These are phyloP conservation scores for Drosophila helvetica DNA, from an alignment of 2,888 invertebrate genomes.

Conservation along the genomic window DNA sequence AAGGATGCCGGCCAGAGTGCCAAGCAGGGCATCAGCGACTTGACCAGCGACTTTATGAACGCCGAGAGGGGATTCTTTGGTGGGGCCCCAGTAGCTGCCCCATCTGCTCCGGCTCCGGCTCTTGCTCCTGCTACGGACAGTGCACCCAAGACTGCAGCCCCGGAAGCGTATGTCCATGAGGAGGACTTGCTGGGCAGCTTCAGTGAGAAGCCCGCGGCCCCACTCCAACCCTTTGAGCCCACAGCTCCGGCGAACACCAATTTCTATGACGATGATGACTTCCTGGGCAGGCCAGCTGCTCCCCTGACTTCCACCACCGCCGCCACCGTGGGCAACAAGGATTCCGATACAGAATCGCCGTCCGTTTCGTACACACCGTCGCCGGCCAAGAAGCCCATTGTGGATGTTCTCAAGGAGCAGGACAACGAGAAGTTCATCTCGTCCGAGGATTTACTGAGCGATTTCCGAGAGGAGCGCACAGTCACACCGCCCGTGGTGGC, in stretches of 20 bases:
- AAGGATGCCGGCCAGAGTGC: slow-evolving; percentile 56
- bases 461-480: slow-evolving; percentile 82
- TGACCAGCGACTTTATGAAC: slow-evolving; percentile 81
- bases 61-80: slow-evolving; percentile 74
- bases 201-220: slow-evolving; percentile 50
- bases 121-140: slow-evolving; percentile 5
- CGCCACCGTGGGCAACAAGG: slow-evolving; percentile 55
- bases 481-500: slow-evolving; percentile 50
- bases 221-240: slow-evolving; percentile 63
- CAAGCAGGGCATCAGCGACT: slow-evolving; percentile 71
- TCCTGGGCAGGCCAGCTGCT: slow-evolving; percentile 43
- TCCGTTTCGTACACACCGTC: slow-evolving; percentile 82
- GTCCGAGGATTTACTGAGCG: slow-evolving; percentile 82
- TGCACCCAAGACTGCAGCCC: slow-evolving; percentile 1
- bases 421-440: slow-evolving; percentile 84
- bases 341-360: slow-evolving; percentile 82
- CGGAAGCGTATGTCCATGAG: slow-evolving; percentile 18
- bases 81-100: slow-evolving; percentile 23
- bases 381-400: slow-evolving; percentile 81
- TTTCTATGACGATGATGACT: slow-evolving; percentile 60
- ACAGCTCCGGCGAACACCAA: slow-evolving; percentile 50
- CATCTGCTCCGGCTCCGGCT: slow-evolving; percentile 4
- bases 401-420: slow-evolving; percentile 82
- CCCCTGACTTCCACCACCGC: slow-evolving; percentile 26
- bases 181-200: slow-evolving; percentile 66